These are phyloP conservation scores for Etheostoma nigrum DNA, from an alignment of 2,797 vertebrate genomes.

Conservation along the genomic window DNA sequence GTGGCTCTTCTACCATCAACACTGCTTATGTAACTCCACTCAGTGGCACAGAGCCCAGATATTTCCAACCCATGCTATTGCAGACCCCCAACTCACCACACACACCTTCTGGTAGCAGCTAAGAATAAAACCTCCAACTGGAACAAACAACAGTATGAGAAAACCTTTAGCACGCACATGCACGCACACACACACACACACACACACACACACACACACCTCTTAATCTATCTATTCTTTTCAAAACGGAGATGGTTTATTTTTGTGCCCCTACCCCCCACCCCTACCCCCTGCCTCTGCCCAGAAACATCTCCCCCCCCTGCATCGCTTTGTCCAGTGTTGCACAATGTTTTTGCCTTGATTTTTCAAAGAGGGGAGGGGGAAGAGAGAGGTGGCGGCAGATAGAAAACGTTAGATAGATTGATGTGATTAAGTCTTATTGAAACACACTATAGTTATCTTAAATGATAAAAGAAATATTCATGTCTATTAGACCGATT, in stretches of 20 bases:
- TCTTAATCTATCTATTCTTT: background rate
- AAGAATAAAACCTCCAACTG: conserved; percentile 67
- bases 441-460: background rate
- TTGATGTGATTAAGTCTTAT: background rate
- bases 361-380: conserved; percentile 1
- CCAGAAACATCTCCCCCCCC: conserved; percentile 5
- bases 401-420: conserved; percentile 50
- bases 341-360: conserved; percentile 49
- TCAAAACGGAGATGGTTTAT: conserved; percentile 44
- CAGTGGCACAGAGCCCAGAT: conserved; percentile 68
- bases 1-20: conserved; percentile 67
- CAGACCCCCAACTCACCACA: conserved; percentile 53
- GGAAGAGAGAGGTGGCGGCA: background rate
- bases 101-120: conserved; percentile 26
- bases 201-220: too few relatives aligned
- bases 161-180: conserved; percentile 20
- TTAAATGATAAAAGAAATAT: background rate
- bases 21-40: conserved; percentile 77
- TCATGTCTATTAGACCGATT: background rate
- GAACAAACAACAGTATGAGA: conserved; percentile 19
- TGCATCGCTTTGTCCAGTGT: conserved; percentile 33
- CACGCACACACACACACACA: too few relatives aligned
- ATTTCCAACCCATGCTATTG: conserved; percentile 53
- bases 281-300: conserved; percentile 4
- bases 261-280: conserved; percentile 37